Evolutionary conservation across 1,140 invertebrate genomes (phyloP), one percentile per base, ranked within the genome.

Genomic region (Trigoniulus corallinus): DNA sequence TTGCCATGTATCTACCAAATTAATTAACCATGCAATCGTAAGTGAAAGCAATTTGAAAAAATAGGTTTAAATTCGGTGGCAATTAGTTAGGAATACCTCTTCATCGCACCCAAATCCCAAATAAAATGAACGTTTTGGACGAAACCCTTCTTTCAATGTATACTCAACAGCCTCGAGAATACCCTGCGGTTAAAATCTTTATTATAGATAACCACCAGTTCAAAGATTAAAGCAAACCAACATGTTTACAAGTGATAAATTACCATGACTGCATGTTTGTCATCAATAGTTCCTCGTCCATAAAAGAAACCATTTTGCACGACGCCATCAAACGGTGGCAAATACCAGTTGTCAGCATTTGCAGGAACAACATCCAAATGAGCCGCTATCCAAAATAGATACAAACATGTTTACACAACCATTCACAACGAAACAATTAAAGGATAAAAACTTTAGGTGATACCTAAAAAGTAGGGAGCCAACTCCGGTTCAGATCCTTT

Each of bases 91-190:
- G 18, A 57, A 55, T 59, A 75, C 74, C 62, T 77, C 75, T 63
- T 77, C 75, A 63, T 77, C 75, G 61, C 77, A 75, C 3, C 75
- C 75, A 64, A 76, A 75, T n/a, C 67, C 73, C 23, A 77, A 58
- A 56, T 70, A 76, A 58, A 77, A 72, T 37, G 68, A 62, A 55
- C 75, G 59, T 37, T 61, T 51, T 2, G 73, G 72, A 53, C 59
- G 56, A 48, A 64, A 63, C 2, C 66, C 66, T 50, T 60, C 61
- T 47, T 62, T 55, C 27, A 75, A 44, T 40, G 69, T 53, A 54
- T 62, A 70, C 54, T 76, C 71, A 15, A 75, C 50, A 21, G 73
- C 70, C 64, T 74, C 72, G 46, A 76, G 57, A 47, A 75, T 72
- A 21, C 68, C 73, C 73, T 74, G 29, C 29, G 29, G 2, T 43